Evolutionary conservation across 2,888 invertebrate species (phyloP).

Genomic region (Catocala fraxini): DNA sequence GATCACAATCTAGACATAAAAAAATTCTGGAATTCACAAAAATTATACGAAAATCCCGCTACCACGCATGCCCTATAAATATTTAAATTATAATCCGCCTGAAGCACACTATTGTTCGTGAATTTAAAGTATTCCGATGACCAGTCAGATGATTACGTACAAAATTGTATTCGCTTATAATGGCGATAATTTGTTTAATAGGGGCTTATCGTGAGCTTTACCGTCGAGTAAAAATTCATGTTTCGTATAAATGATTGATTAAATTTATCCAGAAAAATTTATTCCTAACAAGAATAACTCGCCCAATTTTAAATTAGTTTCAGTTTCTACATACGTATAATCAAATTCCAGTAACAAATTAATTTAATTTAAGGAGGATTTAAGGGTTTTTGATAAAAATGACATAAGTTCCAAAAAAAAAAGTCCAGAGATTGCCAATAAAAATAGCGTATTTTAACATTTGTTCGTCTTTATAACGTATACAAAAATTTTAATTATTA

Average conservation of each 20-base stretch:
- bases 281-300: no score
- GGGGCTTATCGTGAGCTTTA: conserved; percentile 24
- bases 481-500: no score
- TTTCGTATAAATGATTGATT: conserved; percentile 19
- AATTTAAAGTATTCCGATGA: conserved; percentile 39
- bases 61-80: conserved; percentile 76
- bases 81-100: conserved; percentile 60
- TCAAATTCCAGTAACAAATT: no score
- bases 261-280: neutral
- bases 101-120: conserved; percentile 46
- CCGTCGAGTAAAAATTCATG: conserved; percentile 23
- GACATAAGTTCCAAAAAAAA: no score
- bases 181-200: conserved; percentile 47
- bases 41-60: conserved; percentile 73
- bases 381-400: no score
- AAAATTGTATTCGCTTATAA: conserved; percentile 39
- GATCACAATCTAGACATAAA: conserved; percentile 60
- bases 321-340: no score
- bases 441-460: no score
- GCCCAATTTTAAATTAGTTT: no score
- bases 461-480: no score
- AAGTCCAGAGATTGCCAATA: no score
- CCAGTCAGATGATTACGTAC: conserved; percentile 33
- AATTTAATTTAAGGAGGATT: no score
- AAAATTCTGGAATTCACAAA: conserved; percentile 65